A percentile compares a stretch with the other conserved stretches of the same genome.
phyloP scores from a whole-genome alignment of 1,140 invertebrate genomes.

The Pemphigus obesinymphae region DNA sequence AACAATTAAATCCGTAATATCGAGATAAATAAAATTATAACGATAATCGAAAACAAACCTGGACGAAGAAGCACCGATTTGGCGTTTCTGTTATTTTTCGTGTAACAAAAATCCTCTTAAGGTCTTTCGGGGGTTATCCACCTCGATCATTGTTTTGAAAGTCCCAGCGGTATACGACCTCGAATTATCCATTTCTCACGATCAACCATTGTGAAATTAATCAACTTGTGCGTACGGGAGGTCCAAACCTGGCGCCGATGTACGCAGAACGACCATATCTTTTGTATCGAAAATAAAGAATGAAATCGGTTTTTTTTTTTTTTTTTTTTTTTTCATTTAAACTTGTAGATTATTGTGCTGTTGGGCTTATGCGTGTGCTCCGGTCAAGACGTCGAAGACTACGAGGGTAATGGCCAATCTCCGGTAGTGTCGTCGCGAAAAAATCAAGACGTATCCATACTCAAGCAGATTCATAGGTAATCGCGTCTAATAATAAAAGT shows the following conservation, averaged over 20 bases:
- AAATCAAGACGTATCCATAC: neutral
- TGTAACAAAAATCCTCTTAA: neutral
- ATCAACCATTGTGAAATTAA: conserved; percentile 19
- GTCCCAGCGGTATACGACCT: neutral
- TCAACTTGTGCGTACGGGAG: neutral
- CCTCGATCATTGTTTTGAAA: conserved; percentile 26
- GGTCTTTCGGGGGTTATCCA: conserved; percentile 9
- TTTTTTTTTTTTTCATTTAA: neutral
- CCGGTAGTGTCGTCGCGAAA: neutral
- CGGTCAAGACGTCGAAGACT: conserved; percentile 9
- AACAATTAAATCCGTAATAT: neutral
- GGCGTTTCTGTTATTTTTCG: neutral
- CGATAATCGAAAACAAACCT: neutral
- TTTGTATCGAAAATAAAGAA: neutral
- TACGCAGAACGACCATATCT: neutral
- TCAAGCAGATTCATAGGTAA: conserved; percentile 7
- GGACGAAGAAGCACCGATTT: too few species aligned
- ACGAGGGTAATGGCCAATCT: neutral
- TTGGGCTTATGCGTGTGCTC: neutral
- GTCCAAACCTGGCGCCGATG: neutral
- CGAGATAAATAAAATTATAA: neutral
- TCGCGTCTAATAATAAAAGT: neutral
- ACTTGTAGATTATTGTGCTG: neutral
- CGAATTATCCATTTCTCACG: conserved; percentile 11
- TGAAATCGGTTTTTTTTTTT: neutral